Conservation (phyloP, 2,888 invertebrate genomes). For the Polymixis flavicincta region DNA sequence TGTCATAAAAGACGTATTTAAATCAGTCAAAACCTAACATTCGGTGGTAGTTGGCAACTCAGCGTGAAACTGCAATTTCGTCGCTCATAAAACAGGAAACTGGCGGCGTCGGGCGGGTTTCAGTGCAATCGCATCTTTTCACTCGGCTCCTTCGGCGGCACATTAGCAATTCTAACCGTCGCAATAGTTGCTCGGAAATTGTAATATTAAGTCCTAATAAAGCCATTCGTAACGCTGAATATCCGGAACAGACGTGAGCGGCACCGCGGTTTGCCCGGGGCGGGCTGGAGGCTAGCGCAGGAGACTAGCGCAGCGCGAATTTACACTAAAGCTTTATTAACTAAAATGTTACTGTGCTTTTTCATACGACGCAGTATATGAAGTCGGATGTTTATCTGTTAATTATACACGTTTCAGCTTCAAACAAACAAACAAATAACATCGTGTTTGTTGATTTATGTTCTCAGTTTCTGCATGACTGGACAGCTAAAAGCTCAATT, state of each 20-base stretch:
- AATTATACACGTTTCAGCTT: slow-evolving; percentile 45
- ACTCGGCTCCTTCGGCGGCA: slow-evolving; percentile 79
- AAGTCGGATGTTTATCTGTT: slow-evolving; percentile 47
- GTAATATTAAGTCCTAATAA: slow-evolving; percentile 90
- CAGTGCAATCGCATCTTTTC: slow-evolving; percentile 87
- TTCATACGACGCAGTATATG: slow-evolving; percentile 31
- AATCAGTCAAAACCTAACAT: slow-evolving; percentile 80
- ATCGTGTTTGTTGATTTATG: slow-evolving; percentile 17
- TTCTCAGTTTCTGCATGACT: slow-evolving; percentile 16
- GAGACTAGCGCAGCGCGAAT: slow-evolving; percentile 69
- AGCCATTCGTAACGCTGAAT: slow-evolving; percentile 87
- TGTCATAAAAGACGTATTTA: slow-evolving; percentile 75
- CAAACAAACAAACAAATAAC: slow-evolving; percentile 33
- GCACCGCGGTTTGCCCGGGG: slow-evolving; percentile 77
- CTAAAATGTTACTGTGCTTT: slow-evolving; percentile 48
- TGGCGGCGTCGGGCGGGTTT: slow-evolving; percentile 74
- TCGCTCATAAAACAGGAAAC: slow-evolving; percentile 85
- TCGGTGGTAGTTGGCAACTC: slow-evolving; percentile 76
- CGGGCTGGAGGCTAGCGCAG: slow-evolving; percentile 69
- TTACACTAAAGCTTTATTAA: slow-evolving; percentile 77
- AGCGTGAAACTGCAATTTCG: slow-evolving; percentile 85
- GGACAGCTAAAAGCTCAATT: slow-evolving; percentile 18
- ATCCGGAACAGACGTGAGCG: slow-evolving; percentile 84
- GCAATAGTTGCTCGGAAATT: slow-evolving; percentile 86
- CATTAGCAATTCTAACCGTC: slow-evolving; percentile 87